A percentile compares a stretch with the other conserved stretches of the same genome.
Conservation (phyloP, 2,797 vertebrate species). For the Poeciliopsis presidionis region DNA sequence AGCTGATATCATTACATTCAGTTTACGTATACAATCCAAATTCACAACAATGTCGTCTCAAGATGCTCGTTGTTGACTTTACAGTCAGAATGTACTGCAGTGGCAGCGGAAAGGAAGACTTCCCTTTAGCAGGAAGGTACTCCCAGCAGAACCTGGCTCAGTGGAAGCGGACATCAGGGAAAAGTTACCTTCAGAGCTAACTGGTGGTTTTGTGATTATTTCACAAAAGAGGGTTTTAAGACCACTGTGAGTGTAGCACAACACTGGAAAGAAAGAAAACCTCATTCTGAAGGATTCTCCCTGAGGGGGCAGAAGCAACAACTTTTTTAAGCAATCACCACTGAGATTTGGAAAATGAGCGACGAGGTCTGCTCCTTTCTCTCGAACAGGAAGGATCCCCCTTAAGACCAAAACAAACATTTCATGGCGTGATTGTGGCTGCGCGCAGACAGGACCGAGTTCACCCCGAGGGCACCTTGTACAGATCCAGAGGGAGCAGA, state of each 20-base stretch:
- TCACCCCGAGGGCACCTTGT: constrained; percentile 69
- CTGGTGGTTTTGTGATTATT: not conserved
- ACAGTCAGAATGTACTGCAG: too few relatives aligned
- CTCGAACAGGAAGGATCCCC: not conserved
- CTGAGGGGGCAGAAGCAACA: constrained; percentile 17
- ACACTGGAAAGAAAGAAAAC: constrained; percentile 19
- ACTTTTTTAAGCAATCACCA: constrained; percentile 8
- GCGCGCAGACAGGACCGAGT: not conserved
- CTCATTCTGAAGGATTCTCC: constrained; percentile 31
- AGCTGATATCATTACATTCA: not conserved
- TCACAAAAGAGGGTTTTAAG: constrained; percentile 10
- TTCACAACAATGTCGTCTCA: too few relatives aligned
- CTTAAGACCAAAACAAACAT: not conserved
- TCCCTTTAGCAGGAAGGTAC: too few relatives aligned
- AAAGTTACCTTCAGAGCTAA: too few relatives aligned
- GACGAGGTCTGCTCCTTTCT: not conserved
- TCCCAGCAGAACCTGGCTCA: too few relatives aligned
- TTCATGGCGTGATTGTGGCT: not conserved
- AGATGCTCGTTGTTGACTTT: too few relatives aligned
- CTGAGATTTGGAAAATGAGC: not conserved
- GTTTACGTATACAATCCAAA: too few relatives aligned
- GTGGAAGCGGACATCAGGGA: too few relatives aligned
- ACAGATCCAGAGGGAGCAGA: constrained; percentile 83
- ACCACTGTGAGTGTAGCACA: constrained; percentile 8
- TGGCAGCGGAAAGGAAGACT: too few relatives aligned